A percentile compares a stretch with the other conserved stretches of the same genome.
These are phyloP conservation scores for Ernsta delagoae DNA, from an alignment of 2,888 invertebrate species.

Conservation along the genomic window DNA sequence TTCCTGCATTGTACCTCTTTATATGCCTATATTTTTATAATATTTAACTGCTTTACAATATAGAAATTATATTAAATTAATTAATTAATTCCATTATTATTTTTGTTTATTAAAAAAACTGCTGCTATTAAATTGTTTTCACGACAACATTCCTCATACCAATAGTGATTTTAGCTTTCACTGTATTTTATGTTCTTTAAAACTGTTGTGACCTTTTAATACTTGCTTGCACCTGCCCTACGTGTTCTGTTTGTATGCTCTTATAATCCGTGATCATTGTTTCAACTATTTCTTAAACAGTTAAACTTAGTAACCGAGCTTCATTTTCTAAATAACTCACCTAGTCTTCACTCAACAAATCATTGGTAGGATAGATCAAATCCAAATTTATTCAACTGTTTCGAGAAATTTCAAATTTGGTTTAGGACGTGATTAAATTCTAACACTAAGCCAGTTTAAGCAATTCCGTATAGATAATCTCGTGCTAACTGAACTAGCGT, in stretches of 20 bases:
- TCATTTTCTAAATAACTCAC: background rate
- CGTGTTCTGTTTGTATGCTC: slow-evolving; percentile 5
- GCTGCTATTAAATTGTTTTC: background rate
- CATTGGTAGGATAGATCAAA: background rate
- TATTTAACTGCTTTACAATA: no score
- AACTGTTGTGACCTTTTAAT: slow-evolving; percentile 30
- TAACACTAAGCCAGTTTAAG: slow-evolving; percentile 28
- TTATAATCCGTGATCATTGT: background rate
- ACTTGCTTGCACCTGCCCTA: slow-evolving; percentile 25
- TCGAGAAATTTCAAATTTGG: slow-evolving; percentile 4
- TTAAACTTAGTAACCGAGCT: background rate
- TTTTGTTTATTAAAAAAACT: background rate
- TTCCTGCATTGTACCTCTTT: no score
- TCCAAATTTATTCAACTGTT: background rate
- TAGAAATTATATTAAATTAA: no score
- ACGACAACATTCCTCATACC: slow-evolving; percentile 13
- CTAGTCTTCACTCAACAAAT: background rate
- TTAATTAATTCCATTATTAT: no score
- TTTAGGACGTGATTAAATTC: slow-evolving; percentile 17
- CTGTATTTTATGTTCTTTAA: slow-evolving; percentile 18
- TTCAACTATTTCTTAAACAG: background rate
- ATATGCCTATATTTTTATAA: no score
- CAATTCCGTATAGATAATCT: slow-evolving; percentile 34
- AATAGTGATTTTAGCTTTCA: slow-evolving; percentile 27
- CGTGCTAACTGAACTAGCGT: slow-evolving; percentile 20